Percentiles rank a stretch among this genome's conserved stretches.
phyloP scores from a whole-genome alignment of 2,113 vertebrate genomes.

The Pholis gunnellus region DNA sequence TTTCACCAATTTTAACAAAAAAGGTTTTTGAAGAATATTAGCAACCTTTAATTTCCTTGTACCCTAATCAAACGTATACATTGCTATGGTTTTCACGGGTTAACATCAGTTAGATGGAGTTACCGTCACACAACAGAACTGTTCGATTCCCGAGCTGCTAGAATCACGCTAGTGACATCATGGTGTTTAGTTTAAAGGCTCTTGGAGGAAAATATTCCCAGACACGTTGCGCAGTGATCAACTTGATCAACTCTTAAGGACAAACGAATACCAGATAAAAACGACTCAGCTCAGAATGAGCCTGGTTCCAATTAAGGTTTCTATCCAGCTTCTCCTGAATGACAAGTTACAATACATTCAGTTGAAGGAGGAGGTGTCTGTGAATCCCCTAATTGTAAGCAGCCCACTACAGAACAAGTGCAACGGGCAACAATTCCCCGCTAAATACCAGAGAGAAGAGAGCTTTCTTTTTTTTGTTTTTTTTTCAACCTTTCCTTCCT shows the following conservation, averaged over 20 bases:
- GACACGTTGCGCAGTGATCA: conserved; percentile 7
- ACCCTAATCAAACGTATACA: no score
- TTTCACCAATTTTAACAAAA: neutral
- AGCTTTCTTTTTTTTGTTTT: conserved; percentile 15
- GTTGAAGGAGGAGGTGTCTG: conserved; percentile 38
- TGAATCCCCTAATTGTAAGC: conserved; percentile 53
- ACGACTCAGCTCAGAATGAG: neutral
- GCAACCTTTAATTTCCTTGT: neutral
- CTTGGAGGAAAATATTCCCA: conserved; percentile 15
- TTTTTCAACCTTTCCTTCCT: conserved; percentile 44
- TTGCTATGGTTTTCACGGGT: neutral
- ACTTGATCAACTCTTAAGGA: neutral
- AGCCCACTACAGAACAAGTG: conserved; percentile 58
- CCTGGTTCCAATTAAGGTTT: conserved; percentile 29
- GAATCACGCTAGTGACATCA: neutral
- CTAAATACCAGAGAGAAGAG: conserved; percentile 48
- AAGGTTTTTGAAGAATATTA: neutral
- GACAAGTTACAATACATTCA: conserved; percentile 41
- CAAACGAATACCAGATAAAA: conserved; percentile 13
- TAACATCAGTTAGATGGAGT: neutral
- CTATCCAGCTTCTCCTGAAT: conserved; percentile 37
- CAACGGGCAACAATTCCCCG: conserved; percentile 53
- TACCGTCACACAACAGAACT: neutral
- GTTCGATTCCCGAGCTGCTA: neutral
- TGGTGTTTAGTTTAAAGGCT: neutral